A percentile compares a stretch with the other conserved stretches of the same genome.
These are phyloP conservation scores for Axea sp. DNA, from an alignment of 2,888 invertebrate genomes.

Conservation along the genomic window DNA sequence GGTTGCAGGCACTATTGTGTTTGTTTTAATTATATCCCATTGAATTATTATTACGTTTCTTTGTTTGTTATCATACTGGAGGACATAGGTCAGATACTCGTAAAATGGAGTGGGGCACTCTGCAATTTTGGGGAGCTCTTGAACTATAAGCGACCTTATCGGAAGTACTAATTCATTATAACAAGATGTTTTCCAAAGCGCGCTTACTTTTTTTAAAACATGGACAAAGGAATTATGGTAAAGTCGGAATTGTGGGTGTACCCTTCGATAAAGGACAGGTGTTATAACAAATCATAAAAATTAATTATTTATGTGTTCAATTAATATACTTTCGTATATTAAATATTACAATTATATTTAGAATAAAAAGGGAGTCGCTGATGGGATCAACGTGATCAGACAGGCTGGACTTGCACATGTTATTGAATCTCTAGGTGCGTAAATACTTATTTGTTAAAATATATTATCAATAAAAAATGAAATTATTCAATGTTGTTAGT, in stretches of 20 bases:
- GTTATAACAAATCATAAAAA: not conserved
- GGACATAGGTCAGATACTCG: conserved; percentile 40
- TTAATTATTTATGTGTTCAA: not conserved
- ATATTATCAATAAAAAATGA: no score
- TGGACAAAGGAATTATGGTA: conserved; percentile 72
- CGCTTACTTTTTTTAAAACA: conserved; percentile 58
- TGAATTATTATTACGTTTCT: conserved; percentile 23
- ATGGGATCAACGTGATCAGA: conserved; percentile 85
- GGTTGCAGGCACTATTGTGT: no score
- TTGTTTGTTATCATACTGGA: conserved; percentile 36
- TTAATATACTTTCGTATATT: not conserved
- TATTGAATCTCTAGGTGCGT: conserved; percentile 83
- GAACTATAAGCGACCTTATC: conserved; percentile 8
- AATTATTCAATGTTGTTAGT: no score
- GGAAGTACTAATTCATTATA: conserved; percentile 22
- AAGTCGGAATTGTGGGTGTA: conserved; percentile 88
- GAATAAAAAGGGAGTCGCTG: conserved; percentile 85
- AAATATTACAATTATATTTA: conserved; percentile 58
- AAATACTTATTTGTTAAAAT: no score
- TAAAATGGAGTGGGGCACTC: conserved; percentile 21
- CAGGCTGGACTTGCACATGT: conserved; percentile 83
- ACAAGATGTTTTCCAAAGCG: conserved; percentile 68
- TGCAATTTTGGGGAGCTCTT: conserved; percentile 28
- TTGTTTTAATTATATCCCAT: conserved; percentile 3
- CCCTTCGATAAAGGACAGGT: conserved; percentile 89